Percentiles rank a stretch among this genome's conserved stretches.
These are phyloP conservation scores for Drosophila cracens DNA, from an alignment of 2,888 invertebrate species.

Conservation along the genomic window DNA sequence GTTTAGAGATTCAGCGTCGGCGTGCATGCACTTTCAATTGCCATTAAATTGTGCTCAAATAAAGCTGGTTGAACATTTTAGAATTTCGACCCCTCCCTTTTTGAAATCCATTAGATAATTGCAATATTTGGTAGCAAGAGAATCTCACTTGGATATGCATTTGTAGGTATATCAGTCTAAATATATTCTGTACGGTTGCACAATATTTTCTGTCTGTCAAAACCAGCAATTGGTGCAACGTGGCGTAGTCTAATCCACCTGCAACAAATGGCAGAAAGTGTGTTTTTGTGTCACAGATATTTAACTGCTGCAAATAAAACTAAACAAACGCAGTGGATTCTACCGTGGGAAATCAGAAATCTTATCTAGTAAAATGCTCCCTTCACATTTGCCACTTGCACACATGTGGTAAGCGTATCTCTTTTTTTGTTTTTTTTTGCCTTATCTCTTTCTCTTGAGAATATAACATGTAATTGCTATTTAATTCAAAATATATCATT, in stretches of 20 bases:
- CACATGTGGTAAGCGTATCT: neutral
- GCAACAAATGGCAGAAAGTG: slow-evolving; percentile 62
- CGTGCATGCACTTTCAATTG: slow-evolving; percentile 56
- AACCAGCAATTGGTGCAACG: slow-evolving; percentile 33
- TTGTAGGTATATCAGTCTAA: neutral
- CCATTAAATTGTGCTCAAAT: slow-evolving; percentile 22
- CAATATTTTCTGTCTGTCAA: slow-evolving; percentile 64
- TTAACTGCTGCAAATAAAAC: slow-evolving; percentile 26
- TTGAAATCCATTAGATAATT: slow-evolving; percentile 74
- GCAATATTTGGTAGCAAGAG: slow-evolving; percentile 49
- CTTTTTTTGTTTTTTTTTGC: neutral
- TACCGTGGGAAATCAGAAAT: slow-evolving; percentile 51
- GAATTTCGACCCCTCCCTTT: slow-evolving; percentile 1
- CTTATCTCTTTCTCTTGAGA: neutral
- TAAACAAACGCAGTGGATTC: slow-evolving; percentile 12
- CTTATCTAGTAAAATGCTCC: slow-evolving; percentile 6
- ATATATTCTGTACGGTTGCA: slow-evolving; percentile 68
- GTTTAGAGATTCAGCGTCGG: slow-evolving; percentile 2
- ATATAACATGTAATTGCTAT: neutral
- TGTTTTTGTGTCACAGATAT: slow-evolving; percentile 68
- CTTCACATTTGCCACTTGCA: neutral
- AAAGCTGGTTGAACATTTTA: slow-evolving; percentile 1
- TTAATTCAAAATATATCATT: neutral
- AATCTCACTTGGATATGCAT: slow-evolving; percentile 57
- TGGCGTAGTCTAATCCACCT: slow-evolving; percentile 47